phyloP scores from a whole-genome alignment of 2,113 vertebrate species.

The Carollia perspicillata region DNA sequence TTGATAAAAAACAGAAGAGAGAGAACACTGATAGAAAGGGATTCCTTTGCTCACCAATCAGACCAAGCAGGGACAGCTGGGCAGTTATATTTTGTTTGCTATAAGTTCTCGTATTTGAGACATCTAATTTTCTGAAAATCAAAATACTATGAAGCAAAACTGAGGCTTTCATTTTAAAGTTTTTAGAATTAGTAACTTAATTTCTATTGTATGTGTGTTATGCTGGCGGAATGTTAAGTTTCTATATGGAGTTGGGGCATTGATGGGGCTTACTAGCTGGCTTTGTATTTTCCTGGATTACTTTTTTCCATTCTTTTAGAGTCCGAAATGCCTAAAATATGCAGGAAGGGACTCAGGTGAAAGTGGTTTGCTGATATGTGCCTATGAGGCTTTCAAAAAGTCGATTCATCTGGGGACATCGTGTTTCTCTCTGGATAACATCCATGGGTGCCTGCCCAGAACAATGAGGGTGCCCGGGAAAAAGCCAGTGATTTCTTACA shows the following conservation, averaged over 20 bases:
- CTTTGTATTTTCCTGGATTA: not conserved
- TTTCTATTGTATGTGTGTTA: not conserved
- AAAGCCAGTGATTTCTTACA: not conserved
- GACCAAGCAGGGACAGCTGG: not conserved
- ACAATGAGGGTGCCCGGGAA: not conserved
- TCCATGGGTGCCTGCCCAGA: not conserved
- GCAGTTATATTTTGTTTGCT: not conserved
- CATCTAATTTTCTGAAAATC: not conserved
- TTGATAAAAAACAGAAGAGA: constrained; percentile 28
- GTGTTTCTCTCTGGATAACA: not conserved
- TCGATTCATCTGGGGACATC: not conserved
- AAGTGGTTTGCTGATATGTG: not conserved
- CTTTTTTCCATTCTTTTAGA: not conserved
- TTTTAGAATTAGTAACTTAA: constrained; percentile 2
- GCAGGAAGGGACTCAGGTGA: not conserved
- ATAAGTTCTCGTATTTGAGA: not conserved
- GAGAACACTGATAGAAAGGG: not conserved
- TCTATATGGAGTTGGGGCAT: not conserved
- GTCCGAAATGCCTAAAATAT: not conserved
- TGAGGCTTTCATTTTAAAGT: not conserved
- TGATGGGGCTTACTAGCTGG: not conserved
- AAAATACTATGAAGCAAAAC: not conserved
- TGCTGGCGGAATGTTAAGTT: not conserved
- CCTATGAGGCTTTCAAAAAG: not conserved
- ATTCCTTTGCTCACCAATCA: not conserved